Conservation (phyloP, 2,113 vertebrate species). For the Acrocephalus kingi region DNA sequence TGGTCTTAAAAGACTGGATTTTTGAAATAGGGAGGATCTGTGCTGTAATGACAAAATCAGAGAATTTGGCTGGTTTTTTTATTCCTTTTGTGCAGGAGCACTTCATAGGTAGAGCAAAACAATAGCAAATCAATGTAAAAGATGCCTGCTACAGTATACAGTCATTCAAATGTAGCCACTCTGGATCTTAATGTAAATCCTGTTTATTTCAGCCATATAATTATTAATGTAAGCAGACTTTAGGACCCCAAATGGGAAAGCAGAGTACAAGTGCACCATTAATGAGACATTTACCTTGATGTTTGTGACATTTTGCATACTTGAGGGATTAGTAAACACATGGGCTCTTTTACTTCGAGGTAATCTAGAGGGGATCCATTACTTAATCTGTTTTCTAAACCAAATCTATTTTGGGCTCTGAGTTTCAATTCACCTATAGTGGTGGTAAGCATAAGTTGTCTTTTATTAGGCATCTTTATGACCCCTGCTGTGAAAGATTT, state of each 20-base stretch:
- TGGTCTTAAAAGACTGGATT: neutral
- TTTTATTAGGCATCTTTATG: neutral
- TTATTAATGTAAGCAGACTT: neutral
- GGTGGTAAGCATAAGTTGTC: neutral
- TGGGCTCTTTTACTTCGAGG: neutral
- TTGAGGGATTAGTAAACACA: neutral
- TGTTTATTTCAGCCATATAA: constrained; percentile 1
- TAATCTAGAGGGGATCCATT: neutral
- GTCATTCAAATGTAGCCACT: neutral
- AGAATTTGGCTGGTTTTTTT: neutral
- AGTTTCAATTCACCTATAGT: neutral
- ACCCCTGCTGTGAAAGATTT: neutral
- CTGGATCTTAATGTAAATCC: neutral
- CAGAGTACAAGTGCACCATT: neutral
- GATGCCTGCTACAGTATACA: neutral
- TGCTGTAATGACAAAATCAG: constrained; percentile 6
- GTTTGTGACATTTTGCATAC: neutral
- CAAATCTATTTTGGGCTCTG: neutral
- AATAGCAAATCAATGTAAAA: constrained; percentile 1
- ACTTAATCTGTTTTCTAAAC: constrained; percentile 39
- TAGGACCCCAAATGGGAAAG: neutral
- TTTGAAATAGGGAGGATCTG: neutral
- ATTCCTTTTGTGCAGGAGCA: neutral
- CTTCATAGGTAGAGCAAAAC: neutral
- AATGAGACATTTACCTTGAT: constrained; percentile 3